Evolutionary conservation across 2,113 vertebrate genomes (phyloP), one percentile per base, ranked within the genome.

Genomic region (Miniopterus natalensis): DNA sequence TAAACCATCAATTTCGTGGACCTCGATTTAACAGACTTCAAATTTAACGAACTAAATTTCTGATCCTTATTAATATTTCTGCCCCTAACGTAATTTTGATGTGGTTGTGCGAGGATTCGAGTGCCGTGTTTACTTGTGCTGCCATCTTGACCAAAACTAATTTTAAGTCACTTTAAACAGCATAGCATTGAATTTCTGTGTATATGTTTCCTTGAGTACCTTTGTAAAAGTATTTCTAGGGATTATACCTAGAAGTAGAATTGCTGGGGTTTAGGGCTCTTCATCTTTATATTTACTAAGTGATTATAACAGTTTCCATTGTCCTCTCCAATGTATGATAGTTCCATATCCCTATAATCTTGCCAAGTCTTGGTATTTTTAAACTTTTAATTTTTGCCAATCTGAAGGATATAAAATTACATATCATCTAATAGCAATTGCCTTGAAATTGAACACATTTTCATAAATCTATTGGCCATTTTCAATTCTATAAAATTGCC

Each of bases 381-480:
- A 71, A 90, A 49, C 53, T 87, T 89, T 36, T 55, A 49, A 81
- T 93, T 90, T 92, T 93, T 81, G n/a, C 27, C 42, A 74, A 6
- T 92, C 21, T 92, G 21, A 75, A 53, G 45, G 25, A 3, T 90
- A 75, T 78, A 42, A 65, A 55, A 53, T 83, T 66, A 36, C 63
- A n/a, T 63, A 42, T 45, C 27, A 80, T 80, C 5, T 17, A 90
- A 55, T 45, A 90, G 71, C 27, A 81, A 27, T 90, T 95, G 31
- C 53, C 20, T 77, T 90, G 4, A 57, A 70, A 95, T 20, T 90
- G 57, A 90, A 80, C 53, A 40, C 51, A 61, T 87, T 77, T 95
- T 87, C 53, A 71, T 85, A 84, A 93, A 68, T 70, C 61, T 71
- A 0, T 95, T 95, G 61, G 29, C 36, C 81, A 70, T 77, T 96